Evolutionary conservation across 1,140 invertebrate species (phyloP).

Genomic region (Ericerus pela): DNA sequence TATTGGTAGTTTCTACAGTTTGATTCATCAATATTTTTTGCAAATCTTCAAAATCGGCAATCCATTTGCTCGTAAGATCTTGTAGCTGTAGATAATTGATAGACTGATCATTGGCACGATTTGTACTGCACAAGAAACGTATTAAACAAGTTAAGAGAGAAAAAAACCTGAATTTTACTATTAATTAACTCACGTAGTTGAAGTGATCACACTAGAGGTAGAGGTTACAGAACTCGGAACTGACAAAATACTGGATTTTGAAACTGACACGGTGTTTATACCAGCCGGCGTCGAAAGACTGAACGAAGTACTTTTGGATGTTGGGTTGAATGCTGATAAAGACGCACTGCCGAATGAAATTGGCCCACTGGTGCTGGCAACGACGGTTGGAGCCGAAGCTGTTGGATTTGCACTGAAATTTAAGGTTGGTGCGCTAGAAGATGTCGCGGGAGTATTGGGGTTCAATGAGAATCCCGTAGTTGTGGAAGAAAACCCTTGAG

Average conservation of each 20-base stretch:
- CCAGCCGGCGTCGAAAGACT: neutral
- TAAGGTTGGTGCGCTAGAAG: neutral
- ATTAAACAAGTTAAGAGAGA: neutral
- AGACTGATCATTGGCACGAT: neutral
- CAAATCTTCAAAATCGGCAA: constrained; percentile 4
- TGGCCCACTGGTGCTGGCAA: neutral
- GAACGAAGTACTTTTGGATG: neutral
- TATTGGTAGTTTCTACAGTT: neutral
- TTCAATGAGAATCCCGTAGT: neutral
- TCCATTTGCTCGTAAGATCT: neutral
- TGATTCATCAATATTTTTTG: neutral
- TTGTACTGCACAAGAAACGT: neutral
- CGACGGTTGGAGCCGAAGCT: neutral
- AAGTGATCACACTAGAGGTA: neutral
- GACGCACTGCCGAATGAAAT: neutral
- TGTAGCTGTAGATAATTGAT: neutral
- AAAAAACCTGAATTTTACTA: neutral
- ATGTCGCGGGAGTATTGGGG: neutral
- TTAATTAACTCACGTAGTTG: neutral
- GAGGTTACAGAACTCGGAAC: neutral
- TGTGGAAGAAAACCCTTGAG: neutral
- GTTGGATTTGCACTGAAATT: neutral
- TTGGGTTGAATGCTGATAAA: neutral
- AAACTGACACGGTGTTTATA: neutral
- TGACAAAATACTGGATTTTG: neutral